These are phyloP conservation scores for Rousettus madagascariensis DNA, from an alignment of 2,797 vertebrate genomes.

Conservation along the genomic window DNA sequence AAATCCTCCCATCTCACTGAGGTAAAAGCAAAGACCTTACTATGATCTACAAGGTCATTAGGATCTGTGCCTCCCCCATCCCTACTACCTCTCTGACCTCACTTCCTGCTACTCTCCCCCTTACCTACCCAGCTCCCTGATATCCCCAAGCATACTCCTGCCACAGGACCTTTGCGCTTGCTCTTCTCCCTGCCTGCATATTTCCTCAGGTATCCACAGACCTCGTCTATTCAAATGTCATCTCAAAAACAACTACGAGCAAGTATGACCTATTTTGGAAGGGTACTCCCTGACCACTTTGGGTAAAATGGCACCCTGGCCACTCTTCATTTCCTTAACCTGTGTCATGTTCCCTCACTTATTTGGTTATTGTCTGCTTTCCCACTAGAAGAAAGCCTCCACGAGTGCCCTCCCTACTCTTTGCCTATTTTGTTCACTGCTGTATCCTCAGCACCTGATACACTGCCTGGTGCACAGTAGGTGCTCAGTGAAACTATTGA, in stretches of 20 bases:
- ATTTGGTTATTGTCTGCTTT: background rate
- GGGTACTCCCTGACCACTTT: background rate
- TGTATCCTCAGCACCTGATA: background rate
- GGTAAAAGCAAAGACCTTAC: background rate
- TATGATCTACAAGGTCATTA: background rate
- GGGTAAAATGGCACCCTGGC: background rate
- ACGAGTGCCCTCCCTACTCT: background rate
- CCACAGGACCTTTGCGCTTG: background rate
- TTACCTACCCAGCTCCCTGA: background rate
- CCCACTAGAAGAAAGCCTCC: background rate
- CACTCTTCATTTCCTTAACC: background rate
- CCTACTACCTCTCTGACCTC: background rate
- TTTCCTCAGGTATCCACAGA: background rate
- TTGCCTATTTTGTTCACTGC: background rate
- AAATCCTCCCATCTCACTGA: background rate
- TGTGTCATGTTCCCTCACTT: fast-evolving
- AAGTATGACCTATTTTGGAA: background rate
- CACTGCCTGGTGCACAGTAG: background rate
- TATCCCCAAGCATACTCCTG: background rate
- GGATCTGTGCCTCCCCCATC: background rate
- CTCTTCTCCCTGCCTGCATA: background rate
- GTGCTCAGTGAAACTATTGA: background rate
- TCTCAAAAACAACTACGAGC: background rate
- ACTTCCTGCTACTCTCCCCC: background rate
- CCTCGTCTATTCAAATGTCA: background rate